Evolutionary conservation across 1,140 invertebrate genomes (phyloP), one percentile per base, ranked within the genome.

Genomic region (Alviniconcha marisindica): DNA sequence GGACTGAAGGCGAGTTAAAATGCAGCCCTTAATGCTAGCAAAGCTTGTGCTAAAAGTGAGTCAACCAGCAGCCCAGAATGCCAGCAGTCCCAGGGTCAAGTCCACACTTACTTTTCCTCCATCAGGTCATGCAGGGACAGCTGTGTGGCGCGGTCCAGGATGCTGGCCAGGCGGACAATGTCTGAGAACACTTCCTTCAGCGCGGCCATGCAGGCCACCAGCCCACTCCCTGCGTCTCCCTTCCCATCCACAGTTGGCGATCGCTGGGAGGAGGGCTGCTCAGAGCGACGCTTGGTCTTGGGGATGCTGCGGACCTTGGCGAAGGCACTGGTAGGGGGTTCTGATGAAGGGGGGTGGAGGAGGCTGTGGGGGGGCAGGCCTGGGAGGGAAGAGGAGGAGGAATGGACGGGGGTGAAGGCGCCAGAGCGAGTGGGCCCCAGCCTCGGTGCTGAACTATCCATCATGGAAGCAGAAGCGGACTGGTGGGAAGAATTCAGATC

Each of bases 51-150:
- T 48, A 5, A 48, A 18, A 48, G 5, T 48, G 44, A 48, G 44
- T 10, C 5, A 48, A 48, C 5, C 5, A 48, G 18, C 44, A 10
- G 44, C 44, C 5, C 18, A 48, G 44, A 48, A 48, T 10, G 5
- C 44, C 44, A 10, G 44, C 44, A 48, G 5, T 5, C 5, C 44
- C 5, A 5, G 18, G 44, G 44, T 54, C 18, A 33, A 76, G 4
- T 18, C 5, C 56, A 15, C 4, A 84, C 86, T 86, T 71, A 87
- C 87, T 86, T 85, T 54, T 87, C 86, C 66, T 77, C 77, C 66
- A 44, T 85, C 21, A 87, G 66, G 81, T 87, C 86, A 51, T 84
- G 77, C n/a, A 87, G 60, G 18, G 87, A 86, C 4, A 85, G 83
- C 38, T 81, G 77, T 14, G 86, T 85, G 38, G 87, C 86, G 44